phyloP scores from a whole-genome alignment of 1,140 invertebrate species.

The Steinernema khuongi region DNA sequence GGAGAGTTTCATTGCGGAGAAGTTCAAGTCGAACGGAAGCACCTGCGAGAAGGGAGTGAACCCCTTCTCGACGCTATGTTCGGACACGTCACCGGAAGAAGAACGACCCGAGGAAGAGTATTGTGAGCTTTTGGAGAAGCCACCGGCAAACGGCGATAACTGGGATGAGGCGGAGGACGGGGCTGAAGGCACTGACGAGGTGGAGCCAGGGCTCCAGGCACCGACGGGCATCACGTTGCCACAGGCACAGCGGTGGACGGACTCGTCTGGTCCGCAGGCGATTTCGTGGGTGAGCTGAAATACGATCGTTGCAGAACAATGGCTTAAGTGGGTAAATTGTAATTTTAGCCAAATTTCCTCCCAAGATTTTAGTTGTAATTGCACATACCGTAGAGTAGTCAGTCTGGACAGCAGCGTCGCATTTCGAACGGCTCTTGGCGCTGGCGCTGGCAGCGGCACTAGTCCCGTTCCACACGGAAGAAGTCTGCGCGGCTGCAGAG shows the following conservation, averaged over 20 bases:
- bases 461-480: background rate
- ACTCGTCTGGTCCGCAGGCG: background rate
- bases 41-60: slow-evolving; percentile 8
- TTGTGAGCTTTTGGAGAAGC: background rate
- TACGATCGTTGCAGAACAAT: too few relatives aligned
- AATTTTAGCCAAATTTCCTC: too few relatives aligned
- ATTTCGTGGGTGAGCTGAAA: slow-evolving; percentile 3
- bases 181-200: background rate
- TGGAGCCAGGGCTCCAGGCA: background rate
- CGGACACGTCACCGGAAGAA: slow-evolving; percentile 8
- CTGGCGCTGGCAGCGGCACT: background rate
- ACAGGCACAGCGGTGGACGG: slow-evolving; percentile 8
- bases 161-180: background rate
- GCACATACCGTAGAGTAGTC: slow-evolving; percentile 1
- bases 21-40: background rate
- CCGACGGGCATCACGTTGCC: slow-evolving; percentile 8
- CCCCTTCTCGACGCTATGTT: background rate
- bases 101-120: slow-evolving; percentile 10
- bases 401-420: background rate
- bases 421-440: background rate
- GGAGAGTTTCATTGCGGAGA: background rate
- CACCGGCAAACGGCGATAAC: background rate
- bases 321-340: too few relatives aligned
- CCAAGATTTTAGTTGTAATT: too few relatives aligned
- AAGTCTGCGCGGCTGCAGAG: background rate